These are phyloP conservation scores for Shargacucullia verbasci DNA, from an alignment of 2,888 invertebrate genomes.

Conservation along the genomic window DNA sequence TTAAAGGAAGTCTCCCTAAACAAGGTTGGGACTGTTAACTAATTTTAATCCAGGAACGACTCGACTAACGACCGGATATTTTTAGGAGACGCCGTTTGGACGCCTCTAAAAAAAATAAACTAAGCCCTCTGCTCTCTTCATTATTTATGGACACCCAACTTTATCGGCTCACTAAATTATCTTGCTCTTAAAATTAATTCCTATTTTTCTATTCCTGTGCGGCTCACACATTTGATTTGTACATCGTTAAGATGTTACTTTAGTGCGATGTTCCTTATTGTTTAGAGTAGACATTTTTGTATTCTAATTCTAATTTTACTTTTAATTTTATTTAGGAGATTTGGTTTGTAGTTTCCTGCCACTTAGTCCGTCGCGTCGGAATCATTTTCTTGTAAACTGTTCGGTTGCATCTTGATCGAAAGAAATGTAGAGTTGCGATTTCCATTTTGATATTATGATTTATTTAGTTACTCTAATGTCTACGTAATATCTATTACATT, in stretches of 20 bases:
- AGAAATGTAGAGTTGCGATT: no score
- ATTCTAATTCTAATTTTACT: constrained; percentile 28
- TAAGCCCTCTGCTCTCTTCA: constrained; percentile 66
- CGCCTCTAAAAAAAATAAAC: constrained; percentile 76
- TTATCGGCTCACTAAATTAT: constrained; percentile 73
- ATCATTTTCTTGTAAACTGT: constrained; percentile 2
- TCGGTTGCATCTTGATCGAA: background rate
- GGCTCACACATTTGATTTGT: constrained; percentile 53
- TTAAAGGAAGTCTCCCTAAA: constrained; percentile 65
- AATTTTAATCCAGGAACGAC: constrained; percentile 78
- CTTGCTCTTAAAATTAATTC: constrained; percentile 67
- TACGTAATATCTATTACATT: no score
- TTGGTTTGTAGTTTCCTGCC: constrained; percentile 20
- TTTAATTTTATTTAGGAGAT: constrained; percentile 7
- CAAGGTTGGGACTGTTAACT: constrained; percentile 72
- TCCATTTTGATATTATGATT: no score
- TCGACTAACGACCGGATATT: constrained; percentile 80
- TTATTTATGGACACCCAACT: constrained; percentile 80
- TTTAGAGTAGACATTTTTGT: constrained; percentile 35
- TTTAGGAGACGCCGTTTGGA: constrained; percentile 78
- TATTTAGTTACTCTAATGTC: no score
- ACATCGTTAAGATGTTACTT: constrained; percentile 44
- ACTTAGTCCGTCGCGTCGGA: background rate
- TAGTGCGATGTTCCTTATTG: constrained; percentile 31
- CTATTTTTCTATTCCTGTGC: constrained; percentile 60